Conservation (phyloP, 1,140 invertebrate species). For the Pemphigus obesinymphae region DNA sequence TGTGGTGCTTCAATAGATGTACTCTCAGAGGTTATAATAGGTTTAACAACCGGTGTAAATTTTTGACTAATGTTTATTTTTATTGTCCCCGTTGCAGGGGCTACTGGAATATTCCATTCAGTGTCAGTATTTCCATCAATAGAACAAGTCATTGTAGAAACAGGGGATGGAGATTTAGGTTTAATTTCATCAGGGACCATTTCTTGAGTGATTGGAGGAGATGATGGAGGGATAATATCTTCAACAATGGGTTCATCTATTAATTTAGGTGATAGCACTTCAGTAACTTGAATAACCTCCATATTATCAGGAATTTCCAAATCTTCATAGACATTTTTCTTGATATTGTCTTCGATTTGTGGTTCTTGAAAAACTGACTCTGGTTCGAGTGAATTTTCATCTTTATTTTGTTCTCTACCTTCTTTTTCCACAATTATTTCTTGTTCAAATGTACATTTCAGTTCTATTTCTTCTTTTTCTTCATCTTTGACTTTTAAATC, state of each 20-base stretch:
- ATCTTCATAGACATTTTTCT: conserved; percentile 55
- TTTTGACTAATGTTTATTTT: conserved; percentile 38
- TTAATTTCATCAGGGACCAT: conserved; percentile 47
- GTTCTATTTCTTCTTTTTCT: conserved; percentile 41
- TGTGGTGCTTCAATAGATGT: neutral
- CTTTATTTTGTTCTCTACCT: conserved; percentile 46
- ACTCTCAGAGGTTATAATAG: neutral
- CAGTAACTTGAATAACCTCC: conserved; percentile 74
- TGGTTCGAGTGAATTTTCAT: conserved; percentile 46
- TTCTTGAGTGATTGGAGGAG: conserved; percentile 50
- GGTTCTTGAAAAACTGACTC: neutral
- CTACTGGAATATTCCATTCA: conserved; percentile 30
- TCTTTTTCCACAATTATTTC: conserved; percentile 43
- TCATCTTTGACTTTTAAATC: conserved; percentile 52
- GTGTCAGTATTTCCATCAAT: conserved; percentile 25
- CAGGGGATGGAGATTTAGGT: conserved; percentile 45
- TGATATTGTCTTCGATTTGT: conserved; percentile 51
- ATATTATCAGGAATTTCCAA: conserved; percentile 60
- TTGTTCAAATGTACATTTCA: conserved; percentile 37
- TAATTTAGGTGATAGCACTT: conserved; percentile 51
- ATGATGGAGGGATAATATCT: conserved; percentile 47
- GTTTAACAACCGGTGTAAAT: neutral
- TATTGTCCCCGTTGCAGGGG: conserved; percentile 1
- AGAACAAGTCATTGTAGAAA: conserved; percentile 26
- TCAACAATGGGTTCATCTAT: conserved; percentile 46